These are phyloP conservation scores for Onthophagus sagittarius DNA, from an alignment of 2,888 invertebrate species.

Conservation along the genomic window DNA sequence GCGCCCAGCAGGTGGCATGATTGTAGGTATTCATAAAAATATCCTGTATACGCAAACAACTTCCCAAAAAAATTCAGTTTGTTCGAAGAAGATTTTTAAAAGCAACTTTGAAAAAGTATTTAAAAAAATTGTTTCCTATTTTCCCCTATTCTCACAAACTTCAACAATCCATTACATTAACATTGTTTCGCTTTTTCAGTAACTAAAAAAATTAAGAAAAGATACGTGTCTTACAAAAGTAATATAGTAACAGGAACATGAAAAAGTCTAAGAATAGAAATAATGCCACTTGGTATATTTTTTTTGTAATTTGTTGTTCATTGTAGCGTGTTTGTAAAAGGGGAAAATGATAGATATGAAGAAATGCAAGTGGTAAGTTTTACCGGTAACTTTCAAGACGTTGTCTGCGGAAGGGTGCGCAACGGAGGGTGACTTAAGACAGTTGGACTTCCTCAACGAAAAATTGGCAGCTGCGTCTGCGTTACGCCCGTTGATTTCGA, in stretches of 20 bases:
- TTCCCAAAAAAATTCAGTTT: too few species aligned
- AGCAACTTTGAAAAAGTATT: too few species aligned
- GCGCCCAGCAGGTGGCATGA: conserved; percentile 5
- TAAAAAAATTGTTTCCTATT: too few species aligned
- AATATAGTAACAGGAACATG: not conserved
- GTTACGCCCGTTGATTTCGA: conserved; percentile 14
- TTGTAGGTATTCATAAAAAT: conserved; percentile 4
- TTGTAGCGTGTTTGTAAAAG: not conserved
- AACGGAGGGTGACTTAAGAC: conserved; percentile 45
- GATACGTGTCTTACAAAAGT: too few species aligned
- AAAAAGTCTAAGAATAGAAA: not conserved
- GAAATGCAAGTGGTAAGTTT: not conserved
- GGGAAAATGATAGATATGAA: not conserved
- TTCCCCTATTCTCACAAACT: too few species aligned
- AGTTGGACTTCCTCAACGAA: conserved; percentile 39
- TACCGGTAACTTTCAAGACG: conserved; percentile 17
- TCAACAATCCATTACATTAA: too few species aligned
- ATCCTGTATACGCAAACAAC: not conserved
- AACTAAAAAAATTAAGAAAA: too few species aligned
- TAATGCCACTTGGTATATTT: not conserved
- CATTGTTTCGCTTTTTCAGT: too few species aligned
- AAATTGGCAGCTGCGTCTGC: conserved; percentile 17
- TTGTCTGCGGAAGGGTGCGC: conserved; percentile 37
- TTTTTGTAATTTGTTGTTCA: not conserved
- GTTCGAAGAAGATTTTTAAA: too few species aligned